Percentiles rank a stretch among this genome's conserved stretches.
Conservation (phyloP, 2,797 vertebrate genomes). For the Poeciliopsis presidionis region DNA sequence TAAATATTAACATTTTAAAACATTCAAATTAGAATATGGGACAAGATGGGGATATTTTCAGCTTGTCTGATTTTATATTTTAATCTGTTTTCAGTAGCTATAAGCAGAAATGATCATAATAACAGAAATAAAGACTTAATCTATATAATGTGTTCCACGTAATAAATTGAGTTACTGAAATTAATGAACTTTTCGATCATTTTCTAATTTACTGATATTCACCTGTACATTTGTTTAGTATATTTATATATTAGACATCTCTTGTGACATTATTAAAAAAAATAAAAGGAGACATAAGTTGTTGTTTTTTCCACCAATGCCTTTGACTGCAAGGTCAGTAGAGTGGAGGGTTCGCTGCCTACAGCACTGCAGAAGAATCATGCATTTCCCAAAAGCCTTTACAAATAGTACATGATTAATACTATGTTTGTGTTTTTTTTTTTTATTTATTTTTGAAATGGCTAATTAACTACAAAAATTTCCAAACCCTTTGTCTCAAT, state of each 20-base stretch:
- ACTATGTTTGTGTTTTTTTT: conserved; percentile 5
- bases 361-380: background rate
- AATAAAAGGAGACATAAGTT: no score
- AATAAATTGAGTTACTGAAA: background rate
- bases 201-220: no score
- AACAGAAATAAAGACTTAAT: background rate
- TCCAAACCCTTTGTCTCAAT: conserved; percentile 30
- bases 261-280: background rate
- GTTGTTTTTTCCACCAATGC: conserved; percentile 31
- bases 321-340: conserved; percentile 43
- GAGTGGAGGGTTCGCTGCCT: conserved; percentile 6
- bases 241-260: background rate
- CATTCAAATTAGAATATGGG: background rate
- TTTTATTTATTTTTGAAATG: conserved; percentile 9
- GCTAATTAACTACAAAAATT: conserved; percentile 25
- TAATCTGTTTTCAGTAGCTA: background rate
- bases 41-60: background rate
- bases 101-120: background rate
- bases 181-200: no score
- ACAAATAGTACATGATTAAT: background rate
- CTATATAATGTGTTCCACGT: background rate
- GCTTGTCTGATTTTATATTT: background rate
- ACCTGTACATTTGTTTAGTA: no score
- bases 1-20: no score
- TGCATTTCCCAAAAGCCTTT: background rate